Base-by-base conservation (phyloP, 2,797 vertebrate species). In the Accipiter badius region DNA sequence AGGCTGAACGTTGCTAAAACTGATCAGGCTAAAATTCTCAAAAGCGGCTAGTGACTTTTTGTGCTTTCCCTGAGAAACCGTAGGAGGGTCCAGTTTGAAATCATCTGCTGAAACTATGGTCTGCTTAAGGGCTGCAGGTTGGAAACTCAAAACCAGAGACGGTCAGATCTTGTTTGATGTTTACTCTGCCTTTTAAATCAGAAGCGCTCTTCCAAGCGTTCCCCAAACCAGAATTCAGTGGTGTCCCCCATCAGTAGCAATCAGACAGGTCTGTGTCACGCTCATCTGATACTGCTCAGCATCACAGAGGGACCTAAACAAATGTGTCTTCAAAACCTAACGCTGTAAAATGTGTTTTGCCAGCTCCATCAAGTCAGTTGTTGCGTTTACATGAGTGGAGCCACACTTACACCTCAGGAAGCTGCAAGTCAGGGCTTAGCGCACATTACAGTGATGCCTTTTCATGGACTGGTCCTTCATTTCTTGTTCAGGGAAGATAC, bases 241-340 rank as follows among this genome's bases (percentile, higher is more conserved):
- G 58, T 29, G 13, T 78, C 6, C 3, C 6, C 5, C 0, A 5
- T 40, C 22, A 46, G 31, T 0, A 65, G 20, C 72, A 78, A 52
- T 14, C 35, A 63, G 33, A 46, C 8, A 39, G 15, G 29, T 44
- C 37, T 65, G 40, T 29, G 15, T 58, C 42, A 33, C 0, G 1
- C 19, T 81, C 10, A 44, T 10, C 78, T 33, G 52, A 71, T 31
- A 39, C 24, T 37, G 15, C 21, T 59, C 71, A 94, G 79, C 65
- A 74, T 29, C 65, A 35, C 4, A 7, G 24, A 55, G 35, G 22
- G 21, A 49, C n/a, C 28, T 57, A 57, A 66, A 79, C 35, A 81
- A n/a, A 58, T 4, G 10, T 2, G 2, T 58, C 16, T 54, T 77
- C 47, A 81, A 82, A 90, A 73, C 33, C 61, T 57, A 40, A 33